Base-by-base conservation (phyloP, 2,888 invertebrate genomes). In the Rotaria sp. region DNA sequence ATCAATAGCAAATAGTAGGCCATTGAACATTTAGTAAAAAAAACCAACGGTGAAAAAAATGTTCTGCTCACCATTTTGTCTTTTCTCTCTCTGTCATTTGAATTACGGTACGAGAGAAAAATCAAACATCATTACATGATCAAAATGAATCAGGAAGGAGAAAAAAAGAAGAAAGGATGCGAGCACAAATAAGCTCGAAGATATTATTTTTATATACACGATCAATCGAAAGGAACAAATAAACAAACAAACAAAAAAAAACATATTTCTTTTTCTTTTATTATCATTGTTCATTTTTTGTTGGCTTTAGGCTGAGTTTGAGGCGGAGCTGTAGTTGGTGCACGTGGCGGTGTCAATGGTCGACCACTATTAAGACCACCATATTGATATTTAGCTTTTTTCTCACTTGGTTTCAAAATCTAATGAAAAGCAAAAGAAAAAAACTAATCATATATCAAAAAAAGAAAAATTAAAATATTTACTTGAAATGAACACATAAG, bases 401-500 rank as follows among this genome's bases (percentile, higher is more conserved):
- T 92, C 88, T 92, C 92, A 85, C 92, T 92, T 84, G 92, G 92
- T 88, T 92, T 92, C 89, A 92, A 89, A 87, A 92, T 92, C 80
- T 80, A 80, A 15, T 45, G 11, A 15, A 67, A 30, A 24, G 2
- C 8, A 2, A 26, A 26, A n/a, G 2, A 24, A 57, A 24, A 57
- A 92, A 10, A 88, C 88, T 84, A 85, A 85, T n/a, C 41, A n/a
- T 30, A 74, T 21, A 24, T 15, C 4, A 38, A 35, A 21, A 45
- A 45, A 45, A 45, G 45, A 8, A n/a, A 11, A n/a, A 35, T 2
- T 10, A 80, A 38, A 35, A 18, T 18, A 45, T n/a, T 87, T 88
- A 96, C 96, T 95, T 98, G 98, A 93, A 98, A 98, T 89, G 97
- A 97, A 93, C 98, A 98, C 97, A 98, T 97, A 85, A 98, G 93